Percentiles rank a stretch among this genome's conserved stretches.
These are phyloP conservation scores for Cheilinus undulatus DNA, from an alignment of 2,113 vertebrate genomes.

Conservation along the genomic window DNA sequence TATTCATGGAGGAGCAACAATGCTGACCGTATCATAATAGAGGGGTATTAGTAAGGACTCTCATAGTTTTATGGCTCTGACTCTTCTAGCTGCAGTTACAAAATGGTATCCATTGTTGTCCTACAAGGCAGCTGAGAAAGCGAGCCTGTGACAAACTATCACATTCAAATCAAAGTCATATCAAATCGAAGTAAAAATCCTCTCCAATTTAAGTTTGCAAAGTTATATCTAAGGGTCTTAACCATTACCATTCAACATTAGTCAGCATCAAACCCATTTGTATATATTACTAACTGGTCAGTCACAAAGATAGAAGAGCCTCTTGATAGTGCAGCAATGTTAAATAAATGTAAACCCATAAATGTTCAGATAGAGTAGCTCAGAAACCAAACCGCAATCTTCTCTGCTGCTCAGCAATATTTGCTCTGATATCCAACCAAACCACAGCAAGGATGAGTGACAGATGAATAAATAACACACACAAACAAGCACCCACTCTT, in stretches of 20 bases:
- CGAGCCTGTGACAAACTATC: background rate
- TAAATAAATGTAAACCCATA: background rate
- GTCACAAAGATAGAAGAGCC: background rate
- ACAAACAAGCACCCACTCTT: background rate
- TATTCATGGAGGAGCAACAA: slow-evolving; percentile 12
- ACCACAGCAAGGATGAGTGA: slow-evolving; percentile 1
- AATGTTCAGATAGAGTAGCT: background rate
- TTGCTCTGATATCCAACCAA: slow-evolving; percentile 13
- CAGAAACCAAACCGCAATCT: background rate
- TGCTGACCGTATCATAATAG: background rate
- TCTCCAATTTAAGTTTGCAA: background rate
- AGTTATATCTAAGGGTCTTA: background rate
- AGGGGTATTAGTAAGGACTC: rapidly evolving
- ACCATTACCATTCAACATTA: background rate
- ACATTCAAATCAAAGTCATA: background rate
- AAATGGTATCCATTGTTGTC: slow-evolving; percentile 2
- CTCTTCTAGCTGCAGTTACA: background rate
- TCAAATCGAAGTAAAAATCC: background rate
- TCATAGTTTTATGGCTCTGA: background rate
- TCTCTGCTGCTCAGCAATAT: slow-evolving; percentile 10
- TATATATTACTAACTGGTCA: background rate
- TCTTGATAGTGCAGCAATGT: background rate
- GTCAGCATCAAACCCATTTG: background rate
- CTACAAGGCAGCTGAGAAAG: background rate
- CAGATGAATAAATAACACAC: background rate